These are phyloP conservation scores for Mimumesa dahlbomi DNA, from an alignment of 2,888 invertebrate species.

Conservation along the genomic window DNA sequence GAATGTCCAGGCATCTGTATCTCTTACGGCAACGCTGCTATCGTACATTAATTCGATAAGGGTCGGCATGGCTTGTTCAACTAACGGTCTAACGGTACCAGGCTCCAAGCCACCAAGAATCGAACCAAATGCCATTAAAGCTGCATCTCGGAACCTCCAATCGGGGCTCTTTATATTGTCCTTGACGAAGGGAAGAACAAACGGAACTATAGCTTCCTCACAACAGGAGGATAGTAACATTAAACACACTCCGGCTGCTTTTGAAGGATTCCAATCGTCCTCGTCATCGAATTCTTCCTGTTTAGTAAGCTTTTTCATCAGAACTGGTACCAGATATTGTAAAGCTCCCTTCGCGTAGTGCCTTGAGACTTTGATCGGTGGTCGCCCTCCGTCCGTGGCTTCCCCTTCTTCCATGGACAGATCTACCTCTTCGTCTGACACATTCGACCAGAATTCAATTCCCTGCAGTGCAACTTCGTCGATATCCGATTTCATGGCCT, in stretches of 20 bases:
- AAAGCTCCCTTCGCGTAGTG: conserved; percentile 99
- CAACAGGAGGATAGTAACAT: conserved; percentile 99
- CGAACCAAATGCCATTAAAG: conserved; percentile 98
- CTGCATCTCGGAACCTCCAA: conserved; percentile 97
- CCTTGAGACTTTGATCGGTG: conserved; percentile 95
- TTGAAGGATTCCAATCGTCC: conserved; percentile 99
- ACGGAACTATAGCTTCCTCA: conserved; percentile 97
- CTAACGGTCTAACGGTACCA: conserved; percentile 92
- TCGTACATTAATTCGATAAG: conserved; percentile 98
- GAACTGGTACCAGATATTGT: conserved; percentile 95
- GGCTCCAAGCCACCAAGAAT: conserved; percentile 95
- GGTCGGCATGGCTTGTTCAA: conserved; percentile 98
- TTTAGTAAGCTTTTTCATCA: conserved; percentile 96
- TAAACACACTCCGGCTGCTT: conserved; percentile 99
- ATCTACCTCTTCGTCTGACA: conserved; percentile 99
- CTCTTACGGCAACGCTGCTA: conserved; percentile 94
- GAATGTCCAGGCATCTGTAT: conserved; percentile 99
- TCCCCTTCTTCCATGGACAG: conserved; percentile 96
- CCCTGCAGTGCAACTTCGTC: conserved; percentile 99
- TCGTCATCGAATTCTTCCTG: conserved; percentile 99
- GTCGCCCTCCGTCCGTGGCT: conserved; percentile 94
- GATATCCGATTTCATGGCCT: conserved; percentile 98
- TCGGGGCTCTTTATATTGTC: conserved; percentile 95
- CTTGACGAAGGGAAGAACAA: conserved; percentile 97
- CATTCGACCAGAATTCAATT: conserved; percentile 99